Percentiles rank a stretch among this genome's conserved stretches.
These are phyloP conservation scores for Pocillopora meandrina DNA, from an alignment of 92 coral and sea anemone species.

Conservation along the genomic window DNA sequence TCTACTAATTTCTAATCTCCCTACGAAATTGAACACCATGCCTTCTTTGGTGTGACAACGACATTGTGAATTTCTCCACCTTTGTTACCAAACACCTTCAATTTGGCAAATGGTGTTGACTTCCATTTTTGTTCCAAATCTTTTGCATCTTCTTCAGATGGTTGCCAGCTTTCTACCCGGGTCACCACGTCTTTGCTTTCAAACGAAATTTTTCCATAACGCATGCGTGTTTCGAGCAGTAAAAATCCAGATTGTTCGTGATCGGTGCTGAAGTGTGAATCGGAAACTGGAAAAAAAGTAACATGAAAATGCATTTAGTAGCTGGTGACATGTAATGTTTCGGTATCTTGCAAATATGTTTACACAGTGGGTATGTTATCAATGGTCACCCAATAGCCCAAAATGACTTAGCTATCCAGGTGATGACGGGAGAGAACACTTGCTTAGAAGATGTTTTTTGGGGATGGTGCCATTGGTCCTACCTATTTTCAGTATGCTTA, in stretches of 20 bases:
- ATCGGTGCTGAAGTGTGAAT: not conserved
- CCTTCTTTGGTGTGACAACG: not conserved
- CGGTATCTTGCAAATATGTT: too few relatives aligned
- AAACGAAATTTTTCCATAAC: constrained; percentile 18
- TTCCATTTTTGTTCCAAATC: not conserved
- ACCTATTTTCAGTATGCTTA: too few relatives aligned
- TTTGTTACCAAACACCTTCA: not conserved
- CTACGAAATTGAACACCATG: not conserved
- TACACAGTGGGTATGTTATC: too few relatives aligned
- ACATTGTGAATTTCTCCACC: not conserved
- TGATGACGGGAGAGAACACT: too few relatives aligned
- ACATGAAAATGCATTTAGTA: not conserved
- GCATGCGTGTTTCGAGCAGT: constrained; percentile 1
- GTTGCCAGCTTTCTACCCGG: constrained; percentile 9
- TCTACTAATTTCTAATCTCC: not conserved
- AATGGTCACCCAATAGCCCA: too few relatives aligned
- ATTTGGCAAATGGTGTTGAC: not conserved
- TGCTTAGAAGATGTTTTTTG: too few relatives aligned
- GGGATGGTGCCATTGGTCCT: too few relatives aligned
- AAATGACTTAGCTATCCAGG: too few relatives aligned
- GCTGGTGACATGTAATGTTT: too few relatives aligned
- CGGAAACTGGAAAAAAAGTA: not conserved
- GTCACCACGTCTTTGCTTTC: not conserved
- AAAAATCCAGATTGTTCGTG: not conserved
- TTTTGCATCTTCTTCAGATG: not conserved